phyloP scores from a whole-genome alignment of 2,888 invertebrate species.

The Cyclophora punctaria region DNA sequence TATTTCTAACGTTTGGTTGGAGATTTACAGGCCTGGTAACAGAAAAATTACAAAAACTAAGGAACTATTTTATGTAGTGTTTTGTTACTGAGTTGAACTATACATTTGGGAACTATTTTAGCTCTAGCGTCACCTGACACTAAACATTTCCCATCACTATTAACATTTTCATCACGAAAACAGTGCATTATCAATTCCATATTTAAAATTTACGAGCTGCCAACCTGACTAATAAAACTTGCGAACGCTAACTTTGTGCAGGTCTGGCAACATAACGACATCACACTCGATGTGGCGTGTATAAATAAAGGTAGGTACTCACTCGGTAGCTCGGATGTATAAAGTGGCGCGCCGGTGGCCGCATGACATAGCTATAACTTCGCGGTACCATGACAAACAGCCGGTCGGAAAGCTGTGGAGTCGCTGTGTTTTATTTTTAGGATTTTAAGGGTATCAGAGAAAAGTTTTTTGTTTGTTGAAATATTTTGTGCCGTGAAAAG shows the following conservation, averaged over 20 bases:
- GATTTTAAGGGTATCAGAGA: no score
- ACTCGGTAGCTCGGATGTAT: conserved; percentile 70
- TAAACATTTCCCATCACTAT: no score
- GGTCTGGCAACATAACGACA: conserved; percentile 20
- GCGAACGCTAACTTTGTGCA: conserved; percentile 16
- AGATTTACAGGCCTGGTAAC: no score
- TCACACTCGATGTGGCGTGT: conserved; percentile 26
- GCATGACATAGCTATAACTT: conserved; percentile 73
- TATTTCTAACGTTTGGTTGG: no score
- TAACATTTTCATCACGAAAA: not conserved
- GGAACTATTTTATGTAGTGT: no score
- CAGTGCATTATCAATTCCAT: not conserved
- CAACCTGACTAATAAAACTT: conserved; percentile 21
- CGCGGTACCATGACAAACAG: conserved; percentile 70
- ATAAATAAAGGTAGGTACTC: conserved; percentile 44
- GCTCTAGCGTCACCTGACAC: no score
- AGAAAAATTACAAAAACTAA: no score
- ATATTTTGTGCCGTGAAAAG: no score
- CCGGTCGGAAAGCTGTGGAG: conserved; percentile 44
- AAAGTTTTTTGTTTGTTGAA: no score
- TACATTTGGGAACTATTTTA: no score
- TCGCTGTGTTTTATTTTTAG: conserved; percentile 13
- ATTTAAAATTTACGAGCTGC: conserved; percentile 16
- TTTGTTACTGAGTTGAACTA: no score
- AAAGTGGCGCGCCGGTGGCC: conserved; percentile 75